A percentile compares a stretch with the other conserved stretches of the same genome.
Evolutionary conservation across 2,113 vertebrate species (phyloP).

Genomic region (Hemicordylus capensis): DNA sequence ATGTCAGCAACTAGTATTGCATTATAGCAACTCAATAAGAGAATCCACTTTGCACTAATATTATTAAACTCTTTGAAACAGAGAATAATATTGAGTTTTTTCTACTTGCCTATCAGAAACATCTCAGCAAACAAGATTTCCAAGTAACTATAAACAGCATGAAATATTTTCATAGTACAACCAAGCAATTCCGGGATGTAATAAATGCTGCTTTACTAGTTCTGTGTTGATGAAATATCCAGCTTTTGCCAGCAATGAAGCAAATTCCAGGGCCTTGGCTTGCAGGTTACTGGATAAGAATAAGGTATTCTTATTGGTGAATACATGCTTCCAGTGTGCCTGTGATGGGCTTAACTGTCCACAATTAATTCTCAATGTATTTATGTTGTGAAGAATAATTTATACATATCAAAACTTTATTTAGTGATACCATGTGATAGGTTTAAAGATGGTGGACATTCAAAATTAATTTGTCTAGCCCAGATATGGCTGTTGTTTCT

Average conservation of each 20-base stretch:
- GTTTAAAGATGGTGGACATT: conserved; percentile 13
- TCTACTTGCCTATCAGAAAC: neutral
- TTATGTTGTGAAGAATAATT: conserved; percentile 28
- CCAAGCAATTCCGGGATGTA: conserved; percentile 2
- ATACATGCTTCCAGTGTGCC: conserved; percentile 23
- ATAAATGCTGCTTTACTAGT: conserved; percentile 20
- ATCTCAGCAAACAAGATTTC: neutral
- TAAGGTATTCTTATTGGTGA: conserved; percentile 39
- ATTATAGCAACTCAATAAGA: neutral
- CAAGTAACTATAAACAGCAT: neutral
- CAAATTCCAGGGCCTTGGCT: neutral
- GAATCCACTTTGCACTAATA: neutral
- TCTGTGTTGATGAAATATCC: neutral
- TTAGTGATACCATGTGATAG: conserved; percentile 24
- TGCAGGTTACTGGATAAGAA: conserved; percentile 7
- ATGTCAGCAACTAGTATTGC: neutral
- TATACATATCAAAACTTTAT: conserved; percentile 37
- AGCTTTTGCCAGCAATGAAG: conserved; percentile 8
- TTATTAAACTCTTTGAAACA: neutral
- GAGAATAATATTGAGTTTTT: neutral
- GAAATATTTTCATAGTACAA: neutral
- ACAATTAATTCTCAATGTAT: conserved; percentile 48
- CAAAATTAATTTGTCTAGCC: neutral
- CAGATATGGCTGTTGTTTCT: neutral
- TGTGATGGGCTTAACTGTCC: conserved; percentile 36